Evolutionary conservation across 2,113 vertebrate species (phyloP).

Genomic region (Zosterops hypoxanthus): DNA sequence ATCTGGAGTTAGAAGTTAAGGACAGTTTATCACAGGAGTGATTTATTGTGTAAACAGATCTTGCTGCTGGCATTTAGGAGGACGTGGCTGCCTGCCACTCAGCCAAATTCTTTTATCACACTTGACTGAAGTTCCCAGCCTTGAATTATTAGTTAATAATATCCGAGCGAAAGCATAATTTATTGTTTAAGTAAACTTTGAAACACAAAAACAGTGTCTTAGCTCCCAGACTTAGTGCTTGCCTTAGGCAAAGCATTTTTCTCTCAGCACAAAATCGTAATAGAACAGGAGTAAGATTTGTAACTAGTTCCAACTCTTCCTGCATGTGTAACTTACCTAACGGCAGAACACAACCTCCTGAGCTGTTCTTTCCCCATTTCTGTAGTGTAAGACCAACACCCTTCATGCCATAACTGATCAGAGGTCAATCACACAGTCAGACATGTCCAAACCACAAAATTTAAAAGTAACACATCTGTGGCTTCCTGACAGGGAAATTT

Average conservation of each 20-base stretch:
- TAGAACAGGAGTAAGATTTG: background rate
- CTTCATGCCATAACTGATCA: background rate
- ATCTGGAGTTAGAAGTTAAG: slow-evolving; percentile 15
- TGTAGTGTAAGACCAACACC: background rate
- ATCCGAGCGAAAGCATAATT: background rate
- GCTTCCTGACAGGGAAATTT: background rate
- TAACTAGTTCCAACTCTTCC: background rate
- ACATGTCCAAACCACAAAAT: background rate
- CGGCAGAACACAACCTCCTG: background rate
- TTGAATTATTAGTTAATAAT: slow-evolving; percentile 56
- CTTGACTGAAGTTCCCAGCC: slow-evolving; percentile 28
- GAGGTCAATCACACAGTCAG: background rate
- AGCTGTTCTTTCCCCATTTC: background rate
- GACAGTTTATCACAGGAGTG: slow-evolving; percentile 1
- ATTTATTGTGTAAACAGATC: slow-evolving; percentile 10
- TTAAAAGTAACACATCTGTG: background rate
- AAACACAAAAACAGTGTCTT: background rate
- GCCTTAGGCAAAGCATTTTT: background rate
- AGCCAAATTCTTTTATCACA: background rate
- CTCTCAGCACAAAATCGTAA: background rate
- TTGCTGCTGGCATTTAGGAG: slow-evolving; percentile 1
- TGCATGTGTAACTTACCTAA: background rate
- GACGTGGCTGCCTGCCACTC: background rate
- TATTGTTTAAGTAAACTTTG: slow-evolving; percentile 31
- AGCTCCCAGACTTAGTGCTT: background rate